Percentiles rank a stretch among this genome's conserved stretches.
Evolutionary conservation across 2,797 vertebrate species (phyloP).

Genomic region (Enteromius radiatus): DNA sequence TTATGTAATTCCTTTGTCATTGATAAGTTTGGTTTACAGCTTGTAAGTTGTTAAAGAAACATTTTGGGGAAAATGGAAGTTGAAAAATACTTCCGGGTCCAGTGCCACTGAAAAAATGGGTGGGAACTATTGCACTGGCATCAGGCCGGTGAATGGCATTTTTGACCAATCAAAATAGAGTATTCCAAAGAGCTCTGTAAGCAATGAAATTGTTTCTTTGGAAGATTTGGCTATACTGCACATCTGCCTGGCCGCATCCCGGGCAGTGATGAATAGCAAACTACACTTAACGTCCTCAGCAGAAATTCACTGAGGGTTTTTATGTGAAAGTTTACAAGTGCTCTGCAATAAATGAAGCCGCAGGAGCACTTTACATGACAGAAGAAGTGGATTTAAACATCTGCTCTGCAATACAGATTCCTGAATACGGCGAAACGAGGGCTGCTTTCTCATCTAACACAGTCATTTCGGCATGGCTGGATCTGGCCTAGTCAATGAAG

Average conservation of each 20-base stretch:
- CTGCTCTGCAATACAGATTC: conserved; percentile 66
- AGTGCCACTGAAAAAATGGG: background rate
- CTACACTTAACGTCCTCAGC: conserved; percentile 79
- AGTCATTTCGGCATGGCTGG: conserved; percentile 61
- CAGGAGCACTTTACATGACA: conserved; percentile 82
- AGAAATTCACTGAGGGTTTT: conserved; percentile 65
- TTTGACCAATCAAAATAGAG: background rate
- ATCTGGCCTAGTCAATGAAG: conserved; percentile 60
- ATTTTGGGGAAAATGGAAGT: background rate
- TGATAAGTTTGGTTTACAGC: background rate
- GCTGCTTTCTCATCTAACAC: conserved; percentile 53
- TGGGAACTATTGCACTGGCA: background rate
- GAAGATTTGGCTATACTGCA: conserved; percentile 64
- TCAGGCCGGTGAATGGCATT: background rate
- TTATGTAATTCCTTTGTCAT: background rate
- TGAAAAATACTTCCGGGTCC: background rate
- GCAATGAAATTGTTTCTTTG: conserved; percentile 64
- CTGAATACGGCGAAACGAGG: conserved; percentile 61
- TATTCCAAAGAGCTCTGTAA: conserved; percentile 33
- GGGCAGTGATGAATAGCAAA: conserved; percentile 79
- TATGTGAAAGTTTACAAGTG: conserved; percentile 81
- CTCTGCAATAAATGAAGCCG: conserved; percentile 77
- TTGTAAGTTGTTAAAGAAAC: background rate
- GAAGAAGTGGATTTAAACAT: conserved; percentile 78
- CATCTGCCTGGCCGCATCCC: conserved; percentile 71